Evolutionary conservation across 2,797 vertebrate species (phyloP), one percentile per base, ranked within the genome.

Genomic region (Percopsis omiscomaycus): DNA sequence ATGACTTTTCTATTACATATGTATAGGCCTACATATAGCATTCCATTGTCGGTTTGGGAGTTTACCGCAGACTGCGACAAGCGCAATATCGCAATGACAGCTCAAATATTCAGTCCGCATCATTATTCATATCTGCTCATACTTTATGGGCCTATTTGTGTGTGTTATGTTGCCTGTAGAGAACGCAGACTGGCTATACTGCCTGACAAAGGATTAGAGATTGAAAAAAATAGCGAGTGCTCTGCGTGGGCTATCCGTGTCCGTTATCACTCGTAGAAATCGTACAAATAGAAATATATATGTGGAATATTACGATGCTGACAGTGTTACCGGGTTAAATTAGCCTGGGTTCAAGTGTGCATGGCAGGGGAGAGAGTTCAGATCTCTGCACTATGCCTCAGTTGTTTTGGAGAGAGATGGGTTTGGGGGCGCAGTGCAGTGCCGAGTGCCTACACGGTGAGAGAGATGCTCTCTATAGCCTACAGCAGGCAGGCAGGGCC

Each of bases 341-440:
- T 4, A 1, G 6, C 2, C 1, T 0, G 6, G 32, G 4, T 37
- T 37, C 5, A 37, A 37, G 6, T 37, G 6, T 37, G 32, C 32
- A 37, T 37, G 4, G 32, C 32, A 37, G 32, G 4, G 4, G 4
- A 5, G 32, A 37, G 4, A 6, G 4, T 37, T 4, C 32, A 6
- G 53, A 28, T 53, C 12, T 49, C 60, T 22, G 32, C 22, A 51
- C 59, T 61, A 30, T 37, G 14, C 29, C 11, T 50, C 60, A 15
- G 29, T 53, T 14, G 32, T 47, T 54, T 22, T 28, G 37, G 29
- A 12, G 51, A 44, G 42, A 52, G 16, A 53, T 47, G 73, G 74
- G 65, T 67, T 68, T 78, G 68, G 64, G 81, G 77, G 73, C 80
- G 88, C 88, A 86, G 83, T 84, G 88, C 88, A 80, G 83, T 82